These are phyloP conservation scores for Drosophila niveifrons DNA, from an alignment of 2,888 invertebrate genomes.

Conservation along the genomic window DNA sequence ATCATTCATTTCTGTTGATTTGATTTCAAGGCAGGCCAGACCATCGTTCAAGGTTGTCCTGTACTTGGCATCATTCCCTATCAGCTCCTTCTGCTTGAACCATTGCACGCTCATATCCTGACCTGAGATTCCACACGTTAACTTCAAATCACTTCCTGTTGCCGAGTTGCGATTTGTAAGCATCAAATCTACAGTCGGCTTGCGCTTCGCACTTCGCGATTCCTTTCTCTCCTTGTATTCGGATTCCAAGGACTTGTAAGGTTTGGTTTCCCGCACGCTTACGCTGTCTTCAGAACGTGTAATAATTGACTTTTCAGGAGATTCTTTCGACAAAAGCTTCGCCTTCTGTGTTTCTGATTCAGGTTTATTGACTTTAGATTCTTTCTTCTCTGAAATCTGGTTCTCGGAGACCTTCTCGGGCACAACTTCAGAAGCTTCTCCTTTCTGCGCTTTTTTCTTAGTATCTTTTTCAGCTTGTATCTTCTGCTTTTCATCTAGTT, in stretches of 20 bases:
- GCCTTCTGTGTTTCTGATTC: neutral
- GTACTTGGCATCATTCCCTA: constrained; percentile 83
- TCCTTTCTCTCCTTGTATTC: constrained; percentile 77
- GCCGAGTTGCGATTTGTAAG: constrained; percentile 92
- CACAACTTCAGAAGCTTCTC: constrained; percentile 24
- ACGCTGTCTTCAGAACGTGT: constrained; percentile 22
- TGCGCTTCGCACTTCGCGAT: constrained; percentile 76
- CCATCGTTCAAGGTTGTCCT: constrained; percentile 87
- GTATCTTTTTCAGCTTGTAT: neutral
- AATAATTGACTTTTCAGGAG: neutral
- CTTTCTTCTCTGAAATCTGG: constrained; percentile 31
- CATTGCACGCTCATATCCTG: constrained; percentile 90
- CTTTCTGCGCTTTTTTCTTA: constrained; percentile 2
- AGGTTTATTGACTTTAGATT: constrained; percentile 9
- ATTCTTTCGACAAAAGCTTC: neutral
- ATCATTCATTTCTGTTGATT: constrained; percentile 89
- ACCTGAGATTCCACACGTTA: constrained; percentile 92
- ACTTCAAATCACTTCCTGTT: constrained; percentile 90
- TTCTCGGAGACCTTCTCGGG: constrained; percentile 21
- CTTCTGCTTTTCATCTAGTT: neutral
- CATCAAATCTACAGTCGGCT: constrained; percentile 86
- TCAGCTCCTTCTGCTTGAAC: constrained; percentile 89
- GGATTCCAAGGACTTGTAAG: constrained; percentile 62
- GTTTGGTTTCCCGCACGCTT: constrained; percentile 13
- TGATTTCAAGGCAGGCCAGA: constrained; percentile 89